Base-by-base conservation (phyloP, 2,797 vertebrate species). In the Anguilla pacifica region DNA sequence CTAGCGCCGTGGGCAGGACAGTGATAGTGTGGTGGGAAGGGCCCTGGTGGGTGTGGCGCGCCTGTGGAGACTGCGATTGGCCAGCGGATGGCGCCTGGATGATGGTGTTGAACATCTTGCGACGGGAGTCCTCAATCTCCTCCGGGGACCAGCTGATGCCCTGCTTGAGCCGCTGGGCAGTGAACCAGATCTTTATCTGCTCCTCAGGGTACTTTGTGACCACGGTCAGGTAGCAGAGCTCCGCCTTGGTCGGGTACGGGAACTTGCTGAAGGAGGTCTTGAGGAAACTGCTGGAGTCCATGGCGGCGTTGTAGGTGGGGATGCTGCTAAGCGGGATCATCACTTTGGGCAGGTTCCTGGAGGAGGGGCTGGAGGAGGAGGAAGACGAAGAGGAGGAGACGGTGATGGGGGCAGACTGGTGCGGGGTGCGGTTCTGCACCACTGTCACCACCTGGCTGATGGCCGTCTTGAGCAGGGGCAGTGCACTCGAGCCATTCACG, bases 311-410 rank as follows among this genome's bases (percentile, higher is more conserved):
- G 85, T 99, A 99, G 0, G 98, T 98, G 31, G 98, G 98, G 95
- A 99, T 99, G 95, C 98, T 99, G 96, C 98, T 99, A 85, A 99
- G 94, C 1, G 98, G 98, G 94, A 99, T 99, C 98, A 99, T 98
- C 93, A 99, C 98, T 91, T 98, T 99, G 90, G 98, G 98, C 92
- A 99, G 97, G 93, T 98, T 97, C 92, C 93, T 95, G 90, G 93
- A 94, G 91, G 93, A 91, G 77, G 96, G 95, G 0, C 95, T 97
- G 51, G 96, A 90, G 35, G 94, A 93, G 86, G 94, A 95, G 91
- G 94, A 92, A 91, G 94, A 93, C 1, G 35, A 93, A 92, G 92
- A 86, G 5, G 85, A 90, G 77, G 79, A 86, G 31, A 72, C 43
- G 13, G 85, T 49, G 39, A 86, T 74, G 49, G 87, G 82, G 53